These are phyloP conservation scores for Puntigrus tetrazona DNA, from an alignment of 2,113 vertebrate species.

Conservation along the genomic window DNA sequence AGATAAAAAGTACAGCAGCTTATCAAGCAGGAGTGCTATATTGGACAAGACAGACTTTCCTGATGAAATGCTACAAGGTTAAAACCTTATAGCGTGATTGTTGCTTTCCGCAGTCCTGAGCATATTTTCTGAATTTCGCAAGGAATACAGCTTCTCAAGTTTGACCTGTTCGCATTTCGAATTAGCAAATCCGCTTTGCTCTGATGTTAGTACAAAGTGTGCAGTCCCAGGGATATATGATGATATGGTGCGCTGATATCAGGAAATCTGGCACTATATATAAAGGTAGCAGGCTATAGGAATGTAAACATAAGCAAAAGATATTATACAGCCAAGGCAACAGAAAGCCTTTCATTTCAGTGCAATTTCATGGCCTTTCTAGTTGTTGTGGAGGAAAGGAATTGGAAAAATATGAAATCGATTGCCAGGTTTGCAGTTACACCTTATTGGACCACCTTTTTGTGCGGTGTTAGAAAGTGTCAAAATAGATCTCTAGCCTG, in stretches of 20 bases:
- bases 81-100: not conserved
- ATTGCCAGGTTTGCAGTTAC: constrained; percentile 84
- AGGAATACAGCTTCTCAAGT: constrained; percentile 12
- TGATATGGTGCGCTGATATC: constrained; percentile 61
- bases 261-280: constrained; percentile 69
- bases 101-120: not conserved
- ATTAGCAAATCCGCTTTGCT: constrained; percentile 39
- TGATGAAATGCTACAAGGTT: not conserved
- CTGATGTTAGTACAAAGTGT: constrained; percentile 31
- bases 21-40: not conserved
- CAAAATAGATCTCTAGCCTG: constrained; percentile 72
- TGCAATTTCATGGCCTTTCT: constrained; percentile 87
- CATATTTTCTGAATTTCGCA: constrained; percentile 21
- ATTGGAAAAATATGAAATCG: constrained; percentile 87
- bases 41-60: not conserved
- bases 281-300: constrained; percentile 56
- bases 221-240: constrained; percentile 49
- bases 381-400: constrained; percentile 74
- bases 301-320: constrained; percentile 76
- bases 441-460: constrained; percentile 83
- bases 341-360: constrained; percentile 77
- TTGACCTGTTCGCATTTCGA: constrained; percentile 44
- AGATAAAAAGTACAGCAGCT: constrained; percentile 2
- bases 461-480: constrained; percentile 71
- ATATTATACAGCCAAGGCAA: constrained; percentile 66